These are phyloP conservation scores for Pherbina coryleti DNA, from an alignment of 2,888 invertebrate species.

Conservation along the genomic window DNA sequence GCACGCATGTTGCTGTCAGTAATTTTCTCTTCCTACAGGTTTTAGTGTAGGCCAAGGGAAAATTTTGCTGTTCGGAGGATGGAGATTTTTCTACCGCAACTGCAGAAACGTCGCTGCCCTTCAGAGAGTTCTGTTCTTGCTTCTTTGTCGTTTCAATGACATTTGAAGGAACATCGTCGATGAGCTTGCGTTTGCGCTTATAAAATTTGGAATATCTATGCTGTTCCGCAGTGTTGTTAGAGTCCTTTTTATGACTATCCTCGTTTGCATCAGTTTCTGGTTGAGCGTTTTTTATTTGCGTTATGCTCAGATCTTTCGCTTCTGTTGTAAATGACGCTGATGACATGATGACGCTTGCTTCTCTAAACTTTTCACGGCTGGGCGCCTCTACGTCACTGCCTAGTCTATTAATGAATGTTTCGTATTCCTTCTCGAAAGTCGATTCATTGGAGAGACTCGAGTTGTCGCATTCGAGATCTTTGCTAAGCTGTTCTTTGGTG, in stretches of 20 bases:
- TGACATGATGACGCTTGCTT: neutral
- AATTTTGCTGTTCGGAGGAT: slow-evolving; percentile 39
- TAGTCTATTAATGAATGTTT: slow-evolving; percentile 63
- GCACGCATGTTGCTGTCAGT: neutral
- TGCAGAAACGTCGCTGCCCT: neutral
- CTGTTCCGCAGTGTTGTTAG: slow-evolving; percentile 20
- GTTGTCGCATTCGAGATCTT: slow-evolving; percentile 57
- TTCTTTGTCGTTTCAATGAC: slow-evolving; percentile 11
- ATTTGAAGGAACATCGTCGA: slow-evolving; percentile 44
- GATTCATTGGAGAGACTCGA: slow-evolving; percentile 60
- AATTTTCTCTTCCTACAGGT: slow-evolving; percentile 44
- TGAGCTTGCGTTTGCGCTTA: slow-evolving; percentile 58
- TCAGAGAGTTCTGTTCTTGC: neutral
- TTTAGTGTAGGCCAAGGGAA: slow-evolving; percentile 48
- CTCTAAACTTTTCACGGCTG: neutral
- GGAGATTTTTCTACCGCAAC: neutral
- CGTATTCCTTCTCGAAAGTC: slow-evolving; percentile 63
- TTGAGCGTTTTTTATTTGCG: neutral
- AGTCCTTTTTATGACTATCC: neutral
- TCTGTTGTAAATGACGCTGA: neutral
- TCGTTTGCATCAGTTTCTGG: neutral
- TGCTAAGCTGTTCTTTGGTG: slow-evolving; percentile 38
- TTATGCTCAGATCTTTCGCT: neutral
- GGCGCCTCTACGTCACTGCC: slow-evolving; percentile 47
- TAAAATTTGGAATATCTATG: slow-evolving; percentile 55